These are phyloP conservation scores for Enteromius mattozi DNA, from an alignment of 2,797 vertebrate species.

Conservation along the genomic window DNA sequence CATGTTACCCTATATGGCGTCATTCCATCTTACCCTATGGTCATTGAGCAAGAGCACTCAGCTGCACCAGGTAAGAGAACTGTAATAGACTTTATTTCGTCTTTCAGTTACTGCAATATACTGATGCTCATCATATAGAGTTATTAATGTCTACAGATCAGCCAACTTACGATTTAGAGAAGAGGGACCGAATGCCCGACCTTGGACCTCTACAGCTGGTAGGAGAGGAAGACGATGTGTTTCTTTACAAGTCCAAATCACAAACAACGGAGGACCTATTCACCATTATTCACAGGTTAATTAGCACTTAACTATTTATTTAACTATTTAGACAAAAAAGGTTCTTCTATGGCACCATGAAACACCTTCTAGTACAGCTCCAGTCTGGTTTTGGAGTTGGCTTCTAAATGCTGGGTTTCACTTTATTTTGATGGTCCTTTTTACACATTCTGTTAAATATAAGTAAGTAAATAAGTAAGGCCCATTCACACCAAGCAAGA, in stretches of 20 bases:
- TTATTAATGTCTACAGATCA: constrained; percentile 40
- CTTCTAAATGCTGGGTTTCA: background rate
- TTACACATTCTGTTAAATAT: too few relatives aligned
- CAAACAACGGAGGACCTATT: constrained; percentile 87
- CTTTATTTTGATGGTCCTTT: too few relatives aligned
- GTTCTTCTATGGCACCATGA: background rate
- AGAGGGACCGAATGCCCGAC: constrained; percentile 52
- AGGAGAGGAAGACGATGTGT: constrained; percentile 81
- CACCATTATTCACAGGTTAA: constrained; percentile 87
- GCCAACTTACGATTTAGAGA: constrained; percentile 33
- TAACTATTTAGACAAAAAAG: background rate
- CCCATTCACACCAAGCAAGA: too few relatives aligned
- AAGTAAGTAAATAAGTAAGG: too few relatives aligned
- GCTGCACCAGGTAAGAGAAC: constrained; percentile 74
- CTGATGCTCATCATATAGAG: background rate
- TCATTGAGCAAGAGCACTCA: constrained; percentile 45
- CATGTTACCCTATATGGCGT: constrained; percentile 59
- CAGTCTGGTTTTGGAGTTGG: background rate
- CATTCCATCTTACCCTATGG: constrained; percentile 44
- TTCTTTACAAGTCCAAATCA: constrained; percentile 69
- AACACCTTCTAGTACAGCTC: background rate
- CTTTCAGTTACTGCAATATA: background rate
- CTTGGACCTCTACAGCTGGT: constrained; percentile 49
- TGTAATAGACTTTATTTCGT: constrained; percentile 47
- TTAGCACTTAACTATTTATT: background rate